Base-by-base conservation (phyloP, 2,888 invertebrate genomes). In the Glyphotaelius pellucidus region DNA sequence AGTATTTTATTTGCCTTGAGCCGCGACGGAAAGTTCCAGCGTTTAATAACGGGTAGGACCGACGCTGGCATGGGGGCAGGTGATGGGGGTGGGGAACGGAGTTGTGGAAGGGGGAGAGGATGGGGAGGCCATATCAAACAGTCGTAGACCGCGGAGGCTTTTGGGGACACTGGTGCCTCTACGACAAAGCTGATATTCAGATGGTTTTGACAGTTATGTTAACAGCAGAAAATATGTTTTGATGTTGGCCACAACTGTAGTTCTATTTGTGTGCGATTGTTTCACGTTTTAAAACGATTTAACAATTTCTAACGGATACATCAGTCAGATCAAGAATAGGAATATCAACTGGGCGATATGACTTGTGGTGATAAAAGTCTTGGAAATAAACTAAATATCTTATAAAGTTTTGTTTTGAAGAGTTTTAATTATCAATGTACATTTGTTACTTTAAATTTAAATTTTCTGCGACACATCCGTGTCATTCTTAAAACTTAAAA, bases 31-130 rank as follows among this genome's bases (percentile, higher is more conserved):
- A 89, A 89, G 80, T 89, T 89, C 30, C 89, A 32, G 80, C 80
- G 80, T 89, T 89, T 89, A 89, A 89, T 89, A 89, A 87, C 87
- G 87, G 87, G 32, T 87, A n/a, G 42, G 67, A 67, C 67, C 25
- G n/a, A n/a, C n/a, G 67, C 67, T 67, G 67, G 5, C 7, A 25
- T 42, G 19, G 35, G 86, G 12, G 30, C 5, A 19, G 87, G 87
- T 14, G 79, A 14, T 11, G 32, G 14, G 25, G 35, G n/a, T 9
- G 14, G 31, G 67, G 12, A 19, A 47, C 19, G 7, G 32, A 0
- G 30, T 3, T 3, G 52, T 31, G 79, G 67, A 1, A 3, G 5
- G 35, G 3, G 80, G 38, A 11, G 19, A 32, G 1, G 89, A 30
- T 38, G 25, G 30, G 80, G 80, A 38, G 35, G 89, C 80, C 38